phyloP scores from a whole-genome alignment of 2,888 invertebrate species.

The Caradrina kadenii region DNA sequence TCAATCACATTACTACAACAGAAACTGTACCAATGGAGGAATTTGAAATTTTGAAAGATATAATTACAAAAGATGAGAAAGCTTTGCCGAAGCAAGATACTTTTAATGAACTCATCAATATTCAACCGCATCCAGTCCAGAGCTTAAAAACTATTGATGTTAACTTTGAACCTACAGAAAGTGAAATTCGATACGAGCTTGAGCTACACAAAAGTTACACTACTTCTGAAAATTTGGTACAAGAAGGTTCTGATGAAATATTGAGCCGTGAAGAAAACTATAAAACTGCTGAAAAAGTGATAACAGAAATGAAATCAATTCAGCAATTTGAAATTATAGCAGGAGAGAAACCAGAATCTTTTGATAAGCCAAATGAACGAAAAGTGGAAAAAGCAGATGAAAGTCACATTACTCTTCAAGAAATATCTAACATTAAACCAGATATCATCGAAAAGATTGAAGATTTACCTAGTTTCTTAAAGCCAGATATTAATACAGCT shows the following conservation, averaged over 20 bases:
- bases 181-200: constrained; percentile 65
- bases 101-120: constrained; percentile 72
- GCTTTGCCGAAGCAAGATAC: constrained; percentile 66
- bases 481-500: constrained; percentile 71
- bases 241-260: constrained; percentile 71
- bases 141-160: constrained; percentile 64
- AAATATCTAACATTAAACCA: constrained; percentile 70
- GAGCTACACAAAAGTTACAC: constrained; percentile 76
- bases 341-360: constrained; percentile 69
- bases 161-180: constrained; percentile 65
- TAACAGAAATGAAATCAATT: constrained; percentile 75
- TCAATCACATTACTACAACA: constrained; percentile 75
- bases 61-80: constrained; percentile 71
- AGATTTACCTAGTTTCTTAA: constrained; percentile 62
- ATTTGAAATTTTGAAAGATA: constrained; percentile 65
- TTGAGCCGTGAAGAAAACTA: constrained; percentile 46
- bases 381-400: constrained; percentile 72
- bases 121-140: constrained; percentile 76
- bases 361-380: constrained; percentile 54
- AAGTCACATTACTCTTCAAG: constrained; percentile 72
- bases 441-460: constrained; percentile 74
- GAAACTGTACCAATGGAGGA: constrained; percentile 79
- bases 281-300: constrained; percentile 68
- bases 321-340: constrained; percentile 73
- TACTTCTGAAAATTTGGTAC: constrained; percentile 73